Conservation (phyloP, 2,888 invertebrate genomes). For the Zele albiditarsus region DNA sequence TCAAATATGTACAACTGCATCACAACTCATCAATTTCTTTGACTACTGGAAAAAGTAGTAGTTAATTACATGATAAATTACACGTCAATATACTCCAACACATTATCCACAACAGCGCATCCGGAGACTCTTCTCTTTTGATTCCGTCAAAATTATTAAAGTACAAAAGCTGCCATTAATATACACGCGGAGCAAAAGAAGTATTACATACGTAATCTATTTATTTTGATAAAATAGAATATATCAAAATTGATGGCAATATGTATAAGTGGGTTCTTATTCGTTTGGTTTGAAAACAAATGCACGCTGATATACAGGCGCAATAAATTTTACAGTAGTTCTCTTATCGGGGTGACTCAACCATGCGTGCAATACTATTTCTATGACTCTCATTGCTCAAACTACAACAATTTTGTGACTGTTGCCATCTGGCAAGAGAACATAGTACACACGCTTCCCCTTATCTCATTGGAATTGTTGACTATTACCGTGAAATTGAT, state of each 20-base stretch:
- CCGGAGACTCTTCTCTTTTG: background rate
- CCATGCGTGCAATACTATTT: slow-evolving; percentile 30
- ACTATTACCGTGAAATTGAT: slow-evolving; percentile 67
- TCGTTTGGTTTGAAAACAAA: background rate
- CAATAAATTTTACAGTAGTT: background rate
- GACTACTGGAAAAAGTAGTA: slow-evolving; percentile 51
- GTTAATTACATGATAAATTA: too few species aligned
- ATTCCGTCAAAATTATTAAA: slow-evolving; percentile 44
- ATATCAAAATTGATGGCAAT: background rate
- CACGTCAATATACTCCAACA: background rate
- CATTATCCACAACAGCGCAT: background rate
- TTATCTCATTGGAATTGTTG: slow-evolving; percentile 71
- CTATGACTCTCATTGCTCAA: slow-evolving; percentile 49
- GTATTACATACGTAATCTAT: slow-evolving; percentile 18
- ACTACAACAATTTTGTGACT: slow-evolving; percentile 71
- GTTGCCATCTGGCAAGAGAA: slow-evolving; percentile 71
- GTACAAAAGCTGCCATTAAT: slow-evolving; percentile 45
- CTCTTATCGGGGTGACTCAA: background rate
- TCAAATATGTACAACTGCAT: slow-evolving; percentile 58
- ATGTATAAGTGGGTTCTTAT: background rate
- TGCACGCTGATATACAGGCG: background rate
- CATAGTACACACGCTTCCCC: slow-evolving; percentile 72
- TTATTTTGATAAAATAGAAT: slow-evolving; percentile 38
- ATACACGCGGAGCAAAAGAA: slow-evolving; percentile 23
- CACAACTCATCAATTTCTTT: slow-evolving; percentile 54